Conservation (phyloP, 2,888 invertebrate species). For the Drosophila colorata region DNA sequence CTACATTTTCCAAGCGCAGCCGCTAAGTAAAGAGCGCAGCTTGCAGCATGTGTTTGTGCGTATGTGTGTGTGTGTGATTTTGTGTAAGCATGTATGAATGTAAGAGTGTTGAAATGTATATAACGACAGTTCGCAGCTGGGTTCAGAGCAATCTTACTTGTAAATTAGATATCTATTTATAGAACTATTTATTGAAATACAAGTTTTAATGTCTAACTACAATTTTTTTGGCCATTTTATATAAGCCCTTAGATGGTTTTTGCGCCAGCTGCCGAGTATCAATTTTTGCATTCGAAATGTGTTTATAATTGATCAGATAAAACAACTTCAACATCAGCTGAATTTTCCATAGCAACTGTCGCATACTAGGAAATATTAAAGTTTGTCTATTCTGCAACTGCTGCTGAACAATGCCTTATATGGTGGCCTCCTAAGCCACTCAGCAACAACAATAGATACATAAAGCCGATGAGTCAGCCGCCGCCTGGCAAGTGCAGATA, state of each 20-base stretch:
- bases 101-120: too few relatives aligned
- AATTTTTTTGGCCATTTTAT: too few relatives aligned
- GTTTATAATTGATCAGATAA: constrained; percentile 17
- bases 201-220: too few relatives aligned
- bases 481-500: constrained; percentile 35
- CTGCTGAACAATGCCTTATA: constrained; percentile 24
- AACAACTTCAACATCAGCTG: not conserved
- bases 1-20: too few relatives aligned
- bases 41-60: too few relatives aligned
- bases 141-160: too few relatives aligned
- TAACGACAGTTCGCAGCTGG: too few relatives aligned
- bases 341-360: constrained; percentile 24
- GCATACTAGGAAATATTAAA: constrained; percentile 5
- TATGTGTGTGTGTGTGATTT: too few relatives aligned
- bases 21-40: too few relatives aligned
- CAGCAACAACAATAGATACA: constrained; percentile 20
- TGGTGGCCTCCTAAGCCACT: constrained; percentile 55
- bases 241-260: not conserved
- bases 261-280: not conserved
- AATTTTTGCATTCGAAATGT: constrained; percentile 25
- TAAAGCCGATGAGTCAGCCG: constrained; percentile 41
- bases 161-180: too few relatives aligned
- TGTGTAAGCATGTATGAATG: too few relatives aligned
- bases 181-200: too few relatives aligned
- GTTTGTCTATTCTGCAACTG: constrained; percentile 18